A percentile compares a stretch with the other conserved stretches of the same genome.
Evolutionary conservation across 1,140 invertebrate genomes (phyloP).

Genomic region (Myzus persicae): DNA sequence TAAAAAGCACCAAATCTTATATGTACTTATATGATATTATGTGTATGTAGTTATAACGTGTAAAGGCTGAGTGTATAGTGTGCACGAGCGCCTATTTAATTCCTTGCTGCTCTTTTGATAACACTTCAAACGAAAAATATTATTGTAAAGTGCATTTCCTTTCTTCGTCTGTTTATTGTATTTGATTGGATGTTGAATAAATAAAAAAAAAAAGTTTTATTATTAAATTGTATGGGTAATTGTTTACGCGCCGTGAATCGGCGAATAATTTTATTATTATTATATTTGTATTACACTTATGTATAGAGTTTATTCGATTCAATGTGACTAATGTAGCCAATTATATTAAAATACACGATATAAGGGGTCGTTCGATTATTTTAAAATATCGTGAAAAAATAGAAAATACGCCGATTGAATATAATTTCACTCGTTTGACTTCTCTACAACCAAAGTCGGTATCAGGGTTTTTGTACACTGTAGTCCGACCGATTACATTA

Average conservation of each 20-base stretch:
- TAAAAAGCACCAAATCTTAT: neutral
- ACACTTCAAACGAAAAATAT: neutral
- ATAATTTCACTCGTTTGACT: neutral
- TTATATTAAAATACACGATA: neutral
- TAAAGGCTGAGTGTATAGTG: neutral
- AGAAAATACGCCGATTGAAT: neutral
- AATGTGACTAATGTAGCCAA: conserved; percentile 15
- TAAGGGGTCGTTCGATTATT: neutral
- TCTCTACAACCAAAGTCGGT: neutral
- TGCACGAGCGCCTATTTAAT: neutral
- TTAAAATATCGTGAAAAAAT: neutral
- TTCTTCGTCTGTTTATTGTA: neutral
- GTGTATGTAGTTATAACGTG: neutral
- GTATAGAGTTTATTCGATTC: neutral
- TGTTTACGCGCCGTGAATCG: neutral
- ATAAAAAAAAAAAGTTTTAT: neutral
- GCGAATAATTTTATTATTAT: neutral
- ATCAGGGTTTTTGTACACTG: neutral
- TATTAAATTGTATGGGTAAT: neutral
- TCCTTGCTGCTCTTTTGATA: neutral
- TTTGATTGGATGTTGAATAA: neutral
- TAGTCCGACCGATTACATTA: neutral
- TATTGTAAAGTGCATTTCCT: neutral
- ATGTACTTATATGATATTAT: neutral
- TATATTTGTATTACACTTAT: neutral